phyloP scores from a whole-genome alignment of 2,797 vertebrate species.

The Helostoma temminkii region DNA sequence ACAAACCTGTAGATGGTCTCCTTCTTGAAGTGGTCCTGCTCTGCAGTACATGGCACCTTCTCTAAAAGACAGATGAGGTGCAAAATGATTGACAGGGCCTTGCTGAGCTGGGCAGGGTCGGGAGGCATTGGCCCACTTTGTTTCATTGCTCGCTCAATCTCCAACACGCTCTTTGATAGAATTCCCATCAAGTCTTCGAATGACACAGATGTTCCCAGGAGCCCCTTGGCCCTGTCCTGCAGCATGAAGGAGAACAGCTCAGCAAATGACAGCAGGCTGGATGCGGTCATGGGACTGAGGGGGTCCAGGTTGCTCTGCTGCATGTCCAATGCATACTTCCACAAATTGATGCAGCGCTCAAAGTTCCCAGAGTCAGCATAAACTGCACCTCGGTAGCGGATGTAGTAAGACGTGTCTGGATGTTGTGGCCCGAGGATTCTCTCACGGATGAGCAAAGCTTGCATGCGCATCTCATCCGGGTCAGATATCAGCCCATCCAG shows the following conservation, averaged over 20 bases:
- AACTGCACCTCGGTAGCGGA: constrained; percentile 96
- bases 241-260: constrained; percentile 99
- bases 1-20: constrained; percentile 92
- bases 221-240: constrained; percentile 96
- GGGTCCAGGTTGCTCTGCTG: constrained; percentile 98
- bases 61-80: constrained; percentile 98
- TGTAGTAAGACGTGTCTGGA: constrained; percentile 98
- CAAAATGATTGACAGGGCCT: constrained; percentile 98
- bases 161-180: constrained; percentile 95
- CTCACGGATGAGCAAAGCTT: constrained; percentile 96
- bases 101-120: constrained; percentile 95
- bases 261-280: constrained; percentile 96
- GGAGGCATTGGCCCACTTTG: constrained; percentile 88
- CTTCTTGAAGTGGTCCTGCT: constrained; percentile 98
- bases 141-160: constrained; percentile 95
- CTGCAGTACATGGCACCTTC: constrained; percentile 93
- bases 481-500: constrained; percentile 96
- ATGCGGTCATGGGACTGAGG: constrained; percentile 97
- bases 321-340: constrained; percentile 99
- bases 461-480: constrained; percentile 99
- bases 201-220: constrained; percentile 94
- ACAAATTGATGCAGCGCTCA: constrained; percentile 97
- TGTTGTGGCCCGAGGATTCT: constrained; percentile 97
- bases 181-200: constrained; percentile 99
- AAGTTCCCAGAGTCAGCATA: constrained; percentile 99